Conservation (phyloP, 2,113 vertebrate genomes). For the Mirounga angustirostris region DNA sequence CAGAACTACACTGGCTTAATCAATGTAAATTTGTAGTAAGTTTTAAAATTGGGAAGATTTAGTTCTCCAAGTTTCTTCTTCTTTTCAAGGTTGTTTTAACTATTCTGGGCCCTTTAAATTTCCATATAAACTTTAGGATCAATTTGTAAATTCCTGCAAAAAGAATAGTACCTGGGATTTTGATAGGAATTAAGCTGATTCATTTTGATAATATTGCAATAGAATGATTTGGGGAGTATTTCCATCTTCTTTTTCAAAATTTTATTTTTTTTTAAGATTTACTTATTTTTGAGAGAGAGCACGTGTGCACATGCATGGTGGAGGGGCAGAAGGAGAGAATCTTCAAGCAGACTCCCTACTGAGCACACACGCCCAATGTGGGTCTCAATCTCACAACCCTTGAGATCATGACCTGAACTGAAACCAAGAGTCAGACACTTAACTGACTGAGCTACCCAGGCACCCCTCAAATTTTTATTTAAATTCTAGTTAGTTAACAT, state of each 20-base stretch:
- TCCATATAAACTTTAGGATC: background rate
- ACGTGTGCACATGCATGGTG: background rate
- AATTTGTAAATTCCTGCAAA: background rate
- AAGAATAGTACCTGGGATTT: background rate
- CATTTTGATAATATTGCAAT: background rate
- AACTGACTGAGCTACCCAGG: background rate
- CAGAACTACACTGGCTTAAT: background rate
- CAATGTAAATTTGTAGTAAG: background rate
- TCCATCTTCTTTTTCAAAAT: background rate
- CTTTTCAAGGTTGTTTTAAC: slow-evolving; percentile 47
- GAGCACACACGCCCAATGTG: background rate
- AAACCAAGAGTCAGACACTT: background rate
- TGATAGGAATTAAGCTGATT: background rate
- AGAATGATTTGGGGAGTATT: background rate
- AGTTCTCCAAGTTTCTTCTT: background rate
- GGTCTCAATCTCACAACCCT: background rate
- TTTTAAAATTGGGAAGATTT: background rate
- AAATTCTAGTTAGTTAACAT: background rate
- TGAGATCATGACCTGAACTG: background rate
- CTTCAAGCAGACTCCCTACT: background rate
- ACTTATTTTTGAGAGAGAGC: background rate
- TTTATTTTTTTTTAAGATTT: background rate
- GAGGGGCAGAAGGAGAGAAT: background rate
- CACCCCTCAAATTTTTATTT: background rate
- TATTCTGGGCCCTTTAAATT: background rate